phyloP scores from a whole-genome alignment of 2,888 invertebrate genomes.

The Spodoptera littoralis region DNA sequence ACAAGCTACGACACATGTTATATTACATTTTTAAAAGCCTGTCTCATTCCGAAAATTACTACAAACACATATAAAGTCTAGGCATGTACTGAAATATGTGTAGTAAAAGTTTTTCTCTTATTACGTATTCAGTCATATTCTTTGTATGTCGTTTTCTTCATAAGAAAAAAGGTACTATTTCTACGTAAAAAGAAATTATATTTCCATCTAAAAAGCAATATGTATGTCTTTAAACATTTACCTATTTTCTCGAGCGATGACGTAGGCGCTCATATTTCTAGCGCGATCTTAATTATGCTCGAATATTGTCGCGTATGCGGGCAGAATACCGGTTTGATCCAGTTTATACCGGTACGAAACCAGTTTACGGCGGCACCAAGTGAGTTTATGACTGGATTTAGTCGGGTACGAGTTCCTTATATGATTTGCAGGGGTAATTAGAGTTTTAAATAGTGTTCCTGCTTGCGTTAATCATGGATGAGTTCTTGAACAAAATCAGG shows the following conservation, averaged over 20 bases:
- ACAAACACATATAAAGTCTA: too few relatives aligned
- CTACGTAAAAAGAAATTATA: not conserved
- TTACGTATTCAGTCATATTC: too few relatives aligned
- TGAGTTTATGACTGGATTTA: slow-evolving; percentile 50
- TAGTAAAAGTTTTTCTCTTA: too few relatives aligned
- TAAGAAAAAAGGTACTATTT: too few relatives aligned
- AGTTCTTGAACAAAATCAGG: not conserved
- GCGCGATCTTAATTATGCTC: slow-evolving; percentile 33
- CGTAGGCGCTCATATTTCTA: slow-evolving; percentile 44
- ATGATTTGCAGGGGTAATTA: slow-evolving; percentile 51
- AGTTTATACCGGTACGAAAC: slow-evolving; percentile 39
- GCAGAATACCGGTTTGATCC: slow-evolving; percentile 34
- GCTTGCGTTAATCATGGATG: slow-evolving; percentile 22
- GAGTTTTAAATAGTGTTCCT: slow-evolving; percentile 39
- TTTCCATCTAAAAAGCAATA: slow-evolving; percentile 12
- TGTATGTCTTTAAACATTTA: slow-evolving; percentile 42
- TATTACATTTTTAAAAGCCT: too few relatives aligned
- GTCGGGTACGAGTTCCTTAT: slow-evolving; percentile 36
- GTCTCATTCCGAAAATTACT: too few relatives aligned
- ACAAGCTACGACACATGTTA: too few relatives aligned
- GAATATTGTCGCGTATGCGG: slow-evolving; percentile 40
- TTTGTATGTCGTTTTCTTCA: too few relatives aligned
- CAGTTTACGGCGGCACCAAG: slow-evolving; percentile 48
- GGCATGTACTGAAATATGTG: too few relatives aligned
- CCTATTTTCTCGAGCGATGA: slow-evolving; percentile 22